Conservation (phyloP, 92 coral and sea anemone genomes). For the Zoanthus sociatus region DNA sequence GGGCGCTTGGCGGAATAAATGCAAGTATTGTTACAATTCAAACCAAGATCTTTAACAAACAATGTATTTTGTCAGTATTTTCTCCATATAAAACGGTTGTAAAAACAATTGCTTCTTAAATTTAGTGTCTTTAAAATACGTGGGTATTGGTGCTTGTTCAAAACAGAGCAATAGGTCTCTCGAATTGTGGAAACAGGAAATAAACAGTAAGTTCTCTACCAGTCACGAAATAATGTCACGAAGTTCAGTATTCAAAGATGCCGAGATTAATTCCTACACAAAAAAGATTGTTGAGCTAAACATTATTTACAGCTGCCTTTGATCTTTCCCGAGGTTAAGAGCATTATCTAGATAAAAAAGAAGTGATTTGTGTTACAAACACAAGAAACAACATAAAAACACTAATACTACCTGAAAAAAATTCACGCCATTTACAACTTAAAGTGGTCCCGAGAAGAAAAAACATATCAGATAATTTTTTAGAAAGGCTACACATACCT, state of each 20-base stretch:
- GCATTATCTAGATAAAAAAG: background rate
- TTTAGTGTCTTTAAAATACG: background rate
- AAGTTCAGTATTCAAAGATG: background rate
- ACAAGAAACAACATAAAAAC: background rate
- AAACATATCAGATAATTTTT: background rate
- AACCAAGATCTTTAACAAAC: background rate
- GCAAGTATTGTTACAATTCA: slow-evolving; percentile 5
- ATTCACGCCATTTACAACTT: background rate
- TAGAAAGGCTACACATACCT: slow-evolving; percentile 40
- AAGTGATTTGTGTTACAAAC: background rate
- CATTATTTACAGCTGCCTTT: background rate
- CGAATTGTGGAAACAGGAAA: slow-evolving; percentile 25
- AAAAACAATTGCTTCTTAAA: background rate
- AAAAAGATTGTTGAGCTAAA: background rate
- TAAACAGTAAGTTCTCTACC: background rate
- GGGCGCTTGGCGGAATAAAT: slow-evolving; percentile 1
- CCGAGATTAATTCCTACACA: background rate
- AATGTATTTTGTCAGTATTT: background rate
- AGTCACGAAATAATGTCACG: background rate
- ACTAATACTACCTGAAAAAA: background rate
- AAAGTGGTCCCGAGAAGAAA: background rate
- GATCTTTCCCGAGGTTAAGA: background rate
- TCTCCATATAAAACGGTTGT: background rate
- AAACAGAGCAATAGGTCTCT: background rate
- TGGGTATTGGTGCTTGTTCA: background rate